Evolutionary conservation across 2,888 invertebrate species (phyloP).

Genomic region (Campopleginae sp.): DNA sequence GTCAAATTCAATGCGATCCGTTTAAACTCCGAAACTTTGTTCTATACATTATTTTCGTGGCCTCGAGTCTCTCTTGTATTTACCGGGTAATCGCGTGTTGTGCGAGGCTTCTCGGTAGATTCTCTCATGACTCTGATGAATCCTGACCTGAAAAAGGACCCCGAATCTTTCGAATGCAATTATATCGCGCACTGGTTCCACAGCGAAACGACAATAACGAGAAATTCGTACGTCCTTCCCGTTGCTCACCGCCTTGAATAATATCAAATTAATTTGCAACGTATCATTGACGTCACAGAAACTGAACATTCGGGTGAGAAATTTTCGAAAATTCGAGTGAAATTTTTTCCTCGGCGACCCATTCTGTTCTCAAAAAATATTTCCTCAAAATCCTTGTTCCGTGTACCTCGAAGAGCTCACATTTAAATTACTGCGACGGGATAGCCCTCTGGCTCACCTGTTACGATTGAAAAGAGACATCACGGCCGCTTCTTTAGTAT

Average conservation of each 20-base stretch:
- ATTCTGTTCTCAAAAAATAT: neutral
- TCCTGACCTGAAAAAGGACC: neutral
- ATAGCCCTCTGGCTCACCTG: constrained; percentile 24
- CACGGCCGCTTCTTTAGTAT: neutral
- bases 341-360: neutral
- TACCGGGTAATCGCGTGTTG: constrained; percentile 25
- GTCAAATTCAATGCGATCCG: neutral
- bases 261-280: neutral
- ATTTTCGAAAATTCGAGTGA: neutral
- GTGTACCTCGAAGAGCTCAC: neutral
- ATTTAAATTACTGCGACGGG: neutral
- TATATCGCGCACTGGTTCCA: neutral
- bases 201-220: neutral
- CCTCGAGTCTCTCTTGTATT: constrained; percentile 22
- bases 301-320: neutral
- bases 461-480: neutral
- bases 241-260: neutral
- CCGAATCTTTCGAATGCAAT: constrained; percentile 16
- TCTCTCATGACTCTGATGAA: constrained; percentile 12
- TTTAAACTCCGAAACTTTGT: neutral
- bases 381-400: neutral
- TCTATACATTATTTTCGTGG: constrained; percentile 1
- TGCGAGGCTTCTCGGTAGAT: constrained; percentile 5
- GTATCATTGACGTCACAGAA: neutral
- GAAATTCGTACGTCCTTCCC: neutral